Percentiles rank a stretch among this genome's conserved stretches.
Conservation (phyloP, 2,797 vertebrate genomes). For the Delichon dasypus region DNA sequence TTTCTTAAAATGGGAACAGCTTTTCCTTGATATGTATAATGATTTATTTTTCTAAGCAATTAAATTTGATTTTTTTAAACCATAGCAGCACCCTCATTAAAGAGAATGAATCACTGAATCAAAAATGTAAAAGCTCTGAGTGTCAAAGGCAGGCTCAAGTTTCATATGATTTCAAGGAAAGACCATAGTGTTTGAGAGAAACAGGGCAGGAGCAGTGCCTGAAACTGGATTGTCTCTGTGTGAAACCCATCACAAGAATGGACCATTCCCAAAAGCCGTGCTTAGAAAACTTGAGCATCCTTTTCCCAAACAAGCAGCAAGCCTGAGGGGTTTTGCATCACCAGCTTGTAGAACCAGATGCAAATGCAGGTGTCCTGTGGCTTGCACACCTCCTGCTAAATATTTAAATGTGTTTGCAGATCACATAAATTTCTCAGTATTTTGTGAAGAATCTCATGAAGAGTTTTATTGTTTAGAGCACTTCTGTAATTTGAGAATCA, state of each 20-base stretch:
- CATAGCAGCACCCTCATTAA: not conserved
- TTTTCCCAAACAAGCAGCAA: conserved; percentile 24
- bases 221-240: not conserved
- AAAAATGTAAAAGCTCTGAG: not conserved
- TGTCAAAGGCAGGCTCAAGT: not conserved
- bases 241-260: not conserved
- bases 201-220: not conserved
- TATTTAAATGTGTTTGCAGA: conserved; percentile 58
- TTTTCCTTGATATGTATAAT: conserved; percentile 6
- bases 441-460: not conserved
- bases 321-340: conserved; percentile 46
- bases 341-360: conserved; percentile 66
- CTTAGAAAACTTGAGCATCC: conserved; percentile 2
- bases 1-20: conserved; percentile 17
- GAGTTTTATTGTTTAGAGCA: not conserved
- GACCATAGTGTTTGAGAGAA: not conserved
- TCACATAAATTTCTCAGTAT: conserved; percentile 46
- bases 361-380: conserved; percentile 60
- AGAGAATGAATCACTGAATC: not conserved
- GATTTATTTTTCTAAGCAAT: conserved; percentile 44
- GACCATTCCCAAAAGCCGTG: not conserved
- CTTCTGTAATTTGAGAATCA: conserved; percentile 28
- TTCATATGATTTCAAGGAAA: not conserved
- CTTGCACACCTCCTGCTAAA: conserved; percentile 64
- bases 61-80: conserved; percentile 41